These are phyloP conservation scores for Exocentrus adspersus DNA, from an alignment of 2,888 invertebrate species.

Conservation along the genomic window DNA sequence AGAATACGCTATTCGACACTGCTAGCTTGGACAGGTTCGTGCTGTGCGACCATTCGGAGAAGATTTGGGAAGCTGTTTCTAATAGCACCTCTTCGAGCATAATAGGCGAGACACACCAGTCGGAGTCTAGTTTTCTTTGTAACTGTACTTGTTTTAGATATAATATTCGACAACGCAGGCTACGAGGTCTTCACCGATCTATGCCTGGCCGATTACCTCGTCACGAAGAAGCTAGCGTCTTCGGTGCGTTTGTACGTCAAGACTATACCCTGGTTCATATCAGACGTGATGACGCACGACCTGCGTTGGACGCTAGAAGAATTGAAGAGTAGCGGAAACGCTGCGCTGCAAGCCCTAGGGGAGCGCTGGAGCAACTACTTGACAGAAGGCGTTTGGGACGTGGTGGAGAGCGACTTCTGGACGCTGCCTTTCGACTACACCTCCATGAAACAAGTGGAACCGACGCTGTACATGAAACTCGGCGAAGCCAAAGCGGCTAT, in stretches of 20 bases:
- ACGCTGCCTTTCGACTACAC: constrained; percentile 83
- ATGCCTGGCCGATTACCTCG: constrained; percentile 83
- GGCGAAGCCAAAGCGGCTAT: constrained; percentile 75
- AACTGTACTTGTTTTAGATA: constrained; percentile 72
- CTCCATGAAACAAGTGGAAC: constrained; percentile 77
- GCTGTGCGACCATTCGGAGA: constrained; percentile 70
- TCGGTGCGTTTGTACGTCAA: constrained; percentile 87
- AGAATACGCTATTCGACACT: constrained; percentile 69
- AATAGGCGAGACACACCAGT: constrained; percentile 47
- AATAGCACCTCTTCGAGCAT: constrained; percentile 37
- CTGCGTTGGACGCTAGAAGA: constrained; percentile 74
- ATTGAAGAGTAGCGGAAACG: constrained; percentile 57
- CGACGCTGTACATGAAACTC: constrained; percentile 76
- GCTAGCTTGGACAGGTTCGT: constrained; percentile 68
- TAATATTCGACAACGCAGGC: constrained; percentile 93
- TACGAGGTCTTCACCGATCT: constrained; percentile 93
- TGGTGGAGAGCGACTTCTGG: constrained; percentile 82
- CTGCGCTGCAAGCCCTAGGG: constrained; percentile 63
- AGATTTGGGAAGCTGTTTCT: constrained; percentile 67
- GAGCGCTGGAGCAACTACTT: constrained; percentile 70
- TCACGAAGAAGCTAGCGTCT: constrained; percentile 69
- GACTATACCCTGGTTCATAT: constrained; percentile 94
- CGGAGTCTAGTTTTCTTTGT: no score
- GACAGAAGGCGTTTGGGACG: constrained; percentile 63
- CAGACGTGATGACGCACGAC: constrained; percentile 84